Base-by-base conservation (phyloP, 2,797 vertebrate genomes). In the Acrossocheilus wenchowensis region DNA sequence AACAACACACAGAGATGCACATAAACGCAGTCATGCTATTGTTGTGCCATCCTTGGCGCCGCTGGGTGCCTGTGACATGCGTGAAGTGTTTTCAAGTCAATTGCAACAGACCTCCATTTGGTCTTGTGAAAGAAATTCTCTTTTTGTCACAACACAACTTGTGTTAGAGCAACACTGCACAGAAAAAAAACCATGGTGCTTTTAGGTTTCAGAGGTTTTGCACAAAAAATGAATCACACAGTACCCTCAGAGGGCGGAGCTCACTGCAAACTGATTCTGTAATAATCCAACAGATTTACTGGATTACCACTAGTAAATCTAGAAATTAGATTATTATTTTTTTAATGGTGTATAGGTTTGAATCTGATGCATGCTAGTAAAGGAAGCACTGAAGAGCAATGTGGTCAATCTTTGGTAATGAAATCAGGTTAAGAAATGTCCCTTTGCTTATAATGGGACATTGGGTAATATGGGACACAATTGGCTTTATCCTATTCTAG, bases 71-170 rank as follows among this genome's bases (percentile, higher is more conserved):
- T 34, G 64, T 85, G 74, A 43, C 12, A 79, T 60, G 45, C 72
- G 5, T 43, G 45, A 36, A 26, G 50, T 52, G 52, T 87, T 80
- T 83, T 71, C 45, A 66, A 68, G 78, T 54, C 26, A 82, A 11
- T 74, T 85, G 83, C 79, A 82, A 50, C 52, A 77, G 60, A 62
- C n/a, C 52, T 79, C 41, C 43, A 26, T 68, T 82, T 54, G 48
- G 48, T 69, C 62, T 87, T 72, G 50, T 71, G 73, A 77, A 68
- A 83, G 60, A 68, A 72, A 54, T 45, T 71, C 62, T 83, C 54
- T 14, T n/a, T 80, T 87, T 81, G 39, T 15, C 26, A 66, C 48
- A 45, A 79, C 57, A 81, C 15, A 52, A 11, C 34, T 54, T 81
- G 43, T 57, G 74, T 68, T 14, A 34, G 17, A 71, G 50, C 48